These are phyloP conservation scores for Drosophila subsilvestris DNA, from an alignment of 2,888 invertebrate genomes.

Conservation along the genomic window DNA sequence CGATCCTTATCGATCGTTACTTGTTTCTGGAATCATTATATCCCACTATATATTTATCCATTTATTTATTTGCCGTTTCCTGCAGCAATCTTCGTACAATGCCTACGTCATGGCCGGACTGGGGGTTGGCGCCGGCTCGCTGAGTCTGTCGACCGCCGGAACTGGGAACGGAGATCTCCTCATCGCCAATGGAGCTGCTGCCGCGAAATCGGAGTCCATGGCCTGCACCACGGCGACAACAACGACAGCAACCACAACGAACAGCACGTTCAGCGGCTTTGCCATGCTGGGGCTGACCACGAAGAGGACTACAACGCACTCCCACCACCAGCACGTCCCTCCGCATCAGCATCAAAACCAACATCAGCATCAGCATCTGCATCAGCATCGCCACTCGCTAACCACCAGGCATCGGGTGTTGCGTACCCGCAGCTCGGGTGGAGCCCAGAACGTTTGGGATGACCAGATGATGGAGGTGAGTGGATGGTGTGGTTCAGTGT, in stretches of 20 bases:
- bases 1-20: not conserved
- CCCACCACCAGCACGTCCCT: constrained; percentile 61
- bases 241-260: constrained; percentile 29
- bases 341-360: constrained; percentile 50
- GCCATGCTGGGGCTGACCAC: constrained; percentile 65
- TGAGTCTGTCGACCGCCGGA: constrained; percentile 56
- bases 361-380: constrained; percentile 51
- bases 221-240: constrained; percentile 13
- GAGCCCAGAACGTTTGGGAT: constrained; percentile 83
- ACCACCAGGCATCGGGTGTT: constrained; percentile 82
- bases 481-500: not conserved
- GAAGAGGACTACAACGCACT: constrained; percentile 56
- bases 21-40: not conserved
- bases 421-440: constrained; percentile 83
- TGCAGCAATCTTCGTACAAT: constrained; percentile 79
- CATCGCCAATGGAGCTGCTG: constrained; percentile 34
- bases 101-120: constrained; percentile 79
- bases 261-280: constrained; percentile 58
- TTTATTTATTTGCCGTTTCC: not conserved
- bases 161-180: constrained; percentile 41
- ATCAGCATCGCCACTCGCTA: constrained; percentile 81
- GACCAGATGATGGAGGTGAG: constrained; percentile 84
- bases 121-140: constrained; percentile 78
- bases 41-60: not conserved
- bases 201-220: constrained; percentile 8